Evolutionary conservation across 1,140 invertebrate species (phyloP).

Genomic region (Gryon sp.): DNA sequence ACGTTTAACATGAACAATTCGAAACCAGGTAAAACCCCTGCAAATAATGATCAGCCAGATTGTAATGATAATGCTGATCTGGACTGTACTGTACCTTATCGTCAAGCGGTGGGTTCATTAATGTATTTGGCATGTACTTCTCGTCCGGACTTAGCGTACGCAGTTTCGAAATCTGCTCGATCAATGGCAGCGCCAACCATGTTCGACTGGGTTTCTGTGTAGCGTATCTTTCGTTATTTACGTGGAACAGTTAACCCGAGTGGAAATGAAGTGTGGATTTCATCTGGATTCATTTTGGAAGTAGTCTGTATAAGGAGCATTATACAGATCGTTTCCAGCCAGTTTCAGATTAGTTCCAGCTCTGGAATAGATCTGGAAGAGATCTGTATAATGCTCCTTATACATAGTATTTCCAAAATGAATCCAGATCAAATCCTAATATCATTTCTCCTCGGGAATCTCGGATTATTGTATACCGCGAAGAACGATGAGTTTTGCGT

Average conservation of each 20-base stretch:
- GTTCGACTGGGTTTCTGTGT: conserved; percentile 1
- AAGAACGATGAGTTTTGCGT: not conserved
- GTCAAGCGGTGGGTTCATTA: conserved; percentile 15
- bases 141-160: conserved; percentile 14
- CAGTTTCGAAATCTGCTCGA: conserved; percentile 23
- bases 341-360: no score
- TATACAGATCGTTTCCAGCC: no score
- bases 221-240: conserved; percentile 8
- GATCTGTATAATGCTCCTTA: no score
- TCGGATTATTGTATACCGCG: not conserved
- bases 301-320: no score
- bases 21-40: conserved; percentile 18
- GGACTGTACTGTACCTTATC: conserved; percentile 10
- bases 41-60: conserved; percentile 4
- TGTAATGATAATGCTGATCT: not conserved
- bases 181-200: conserved; percentile 7
- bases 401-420: no score
- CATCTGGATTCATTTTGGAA: no score
- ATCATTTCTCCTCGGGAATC: no score
- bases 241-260: conserved; percentile 4
- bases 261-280: no score
- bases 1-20: conserved; percentile 5
- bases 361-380: no score
- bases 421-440: no score
- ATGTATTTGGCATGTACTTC: conserved; percentile 19